Base-by-base conservation (phyloP, 2,797 vertebrate species). In the Scomberomorus guttatus region DNA sequence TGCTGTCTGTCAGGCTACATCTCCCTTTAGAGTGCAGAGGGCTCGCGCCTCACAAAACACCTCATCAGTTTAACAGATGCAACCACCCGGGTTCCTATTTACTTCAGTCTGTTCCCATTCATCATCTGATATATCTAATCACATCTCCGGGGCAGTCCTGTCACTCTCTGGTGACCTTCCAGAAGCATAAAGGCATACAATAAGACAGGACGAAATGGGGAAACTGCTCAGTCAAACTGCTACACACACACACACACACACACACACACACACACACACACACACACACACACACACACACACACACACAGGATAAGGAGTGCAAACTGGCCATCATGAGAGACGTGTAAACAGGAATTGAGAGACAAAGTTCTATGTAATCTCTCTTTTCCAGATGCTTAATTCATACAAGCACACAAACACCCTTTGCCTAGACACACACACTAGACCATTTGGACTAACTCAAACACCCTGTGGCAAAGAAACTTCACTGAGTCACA, bases 291-390 rank as follows among this genome's bases (percentile, higher is more conserved):
- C 61, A 80, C 71, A 69, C 69, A 68, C 67, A 63, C 68, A 55
- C 42, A 70, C 70, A 82, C 60, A 68, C 61, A 91, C 89, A 92
- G 92, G 91, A 93, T 94, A 73, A 81, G 80, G 86, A 84, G 77
- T 72, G 68, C 24, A 79, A 74, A 85, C 83, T 74, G 73, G 82
- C 85, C 80, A 83, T 83, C 64, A 60, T 44, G 71, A 83, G 70
- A 84, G 71, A 83, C 48, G 57, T 17, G 61, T 93, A 92, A 94
- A 94, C 93, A 94, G 94, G 94, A 94, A 94, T 86, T 85, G 80
- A 76, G 75, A 90, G 87, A 93, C 91, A 91, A 92, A 92, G 89
- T 90, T 81, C 37, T 65, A 81, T 77, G 89, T 94, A 94, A 95
- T 93, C 92, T 94, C 88, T 65, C 68, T 55, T 79, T 70, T 89